Percentiles rank a stretch among this genome's conserved stretches.
phyloP scores from a whole-genome alignment of 2,888 invertebrate genomes.

The Phaonia tiefii region DNA sequence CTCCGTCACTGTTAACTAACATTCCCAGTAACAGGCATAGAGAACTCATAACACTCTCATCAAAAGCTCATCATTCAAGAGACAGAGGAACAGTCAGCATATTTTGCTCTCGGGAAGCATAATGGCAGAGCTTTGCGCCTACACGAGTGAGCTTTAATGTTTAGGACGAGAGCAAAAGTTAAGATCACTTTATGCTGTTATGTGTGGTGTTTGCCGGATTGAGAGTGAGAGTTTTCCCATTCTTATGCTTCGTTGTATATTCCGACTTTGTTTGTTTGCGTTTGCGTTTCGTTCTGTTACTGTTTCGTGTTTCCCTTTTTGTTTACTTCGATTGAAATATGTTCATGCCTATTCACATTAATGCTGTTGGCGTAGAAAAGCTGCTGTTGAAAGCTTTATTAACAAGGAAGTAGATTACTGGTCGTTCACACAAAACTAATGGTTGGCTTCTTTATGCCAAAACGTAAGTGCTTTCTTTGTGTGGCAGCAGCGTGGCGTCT shows the following conservation, averaged over 20 bases:
- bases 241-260: conserved; percentile 3
- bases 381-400: conserved; percentile 59
- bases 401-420: conserved; percentile 63
- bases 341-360: conserved; percentile 38
- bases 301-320: neutral
- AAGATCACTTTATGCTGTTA: conserved; percentile 36
- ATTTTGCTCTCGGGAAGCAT: conserved; percentile 8
- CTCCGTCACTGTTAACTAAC: neutral
- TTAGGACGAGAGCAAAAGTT: conserved; percentile 54
- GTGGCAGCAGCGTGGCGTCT: neutral
- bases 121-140: conserved; percentile 41
- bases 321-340: conserved; percentile 44
- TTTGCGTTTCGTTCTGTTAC: neutral
- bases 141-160: neutral
- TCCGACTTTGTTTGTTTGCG: conserved; percentile 48
- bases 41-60: too few relatives aligned
- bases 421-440: neutral
- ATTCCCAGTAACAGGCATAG: conserved; percentile 43
- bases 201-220: conserved; percentile 11
- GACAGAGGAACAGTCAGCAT: conserved; percentile 23
- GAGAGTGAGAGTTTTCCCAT: conserved; percentile 59
- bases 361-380: neutral
- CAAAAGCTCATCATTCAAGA: too few relatives aligned
- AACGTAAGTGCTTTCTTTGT: too few relatives aligned
- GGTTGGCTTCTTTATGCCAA: too few relatives aligned